Percentiles rank a stretch among this genome's conserved stretches.
phyloP scores from a whole-genome alignment of 2,888 invertebrate species.

The Sinodicranocentrus sp. region DNA sequence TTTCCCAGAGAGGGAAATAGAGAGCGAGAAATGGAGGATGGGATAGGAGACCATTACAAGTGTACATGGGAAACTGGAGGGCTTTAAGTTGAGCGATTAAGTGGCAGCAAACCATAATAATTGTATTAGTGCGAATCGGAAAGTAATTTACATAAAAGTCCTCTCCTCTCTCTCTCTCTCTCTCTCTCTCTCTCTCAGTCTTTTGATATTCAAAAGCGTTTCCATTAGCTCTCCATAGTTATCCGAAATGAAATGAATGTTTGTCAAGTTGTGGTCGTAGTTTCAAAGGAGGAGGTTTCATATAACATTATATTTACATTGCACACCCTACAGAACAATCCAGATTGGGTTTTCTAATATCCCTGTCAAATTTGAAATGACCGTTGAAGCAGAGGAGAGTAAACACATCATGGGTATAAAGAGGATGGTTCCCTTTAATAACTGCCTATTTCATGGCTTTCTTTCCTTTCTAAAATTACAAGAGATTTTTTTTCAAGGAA shows the following conservation, averaged over 20 bases:
- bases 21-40: not conserved
- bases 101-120: slow-evolving; percentile 15
- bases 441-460: no score
- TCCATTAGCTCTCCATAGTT: no score
- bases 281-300: no score
- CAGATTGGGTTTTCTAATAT: not conserved
- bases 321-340: not conserved
- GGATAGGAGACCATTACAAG: not conserved
- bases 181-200: not conserved
- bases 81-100: slow-evolving; percentile 8
- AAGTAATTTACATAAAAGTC: slow-evolving; percentile 14
- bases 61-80: no score
- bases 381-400: no score
- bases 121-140: slow-evolving; percentile 10
- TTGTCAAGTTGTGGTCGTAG: no score
- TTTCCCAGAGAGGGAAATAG: not conserved
- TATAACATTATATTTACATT: slow-evolving; percentile 3
- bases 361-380: not conserved
- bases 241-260: no score
- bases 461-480: no score
- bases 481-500: no score
- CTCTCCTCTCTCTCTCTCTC: no score
- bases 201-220: not conserved
- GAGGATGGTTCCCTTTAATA: no score
- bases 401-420: no score